These are phyloP conservation scores for Desmophyllum pertusum DNA, from an alignment of 92 coral and sea anemone species.

Conservation along the genomic window DNA sequence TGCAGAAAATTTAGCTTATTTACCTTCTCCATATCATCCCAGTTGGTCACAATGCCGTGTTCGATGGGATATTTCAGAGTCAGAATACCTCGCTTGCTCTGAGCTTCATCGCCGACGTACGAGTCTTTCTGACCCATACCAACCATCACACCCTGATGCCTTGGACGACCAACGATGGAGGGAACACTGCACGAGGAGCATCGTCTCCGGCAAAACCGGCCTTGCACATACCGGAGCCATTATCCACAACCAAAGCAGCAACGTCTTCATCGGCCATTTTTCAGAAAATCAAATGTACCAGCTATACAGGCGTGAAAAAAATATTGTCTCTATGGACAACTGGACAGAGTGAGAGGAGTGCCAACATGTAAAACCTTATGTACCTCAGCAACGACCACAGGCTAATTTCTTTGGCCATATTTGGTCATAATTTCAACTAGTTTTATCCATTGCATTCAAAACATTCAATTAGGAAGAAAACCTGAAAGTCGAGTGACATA, in stretches of 20 bases:
- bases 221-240: conserved; percentile 86
- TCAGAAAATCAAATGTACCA: neutral
- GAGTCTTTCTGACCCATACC: conserved; percentile 88
- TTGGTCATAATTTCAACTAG: conserved; percentile 39
- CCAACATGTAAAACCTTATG: neutral
- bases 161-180: conserved; percentile 80
- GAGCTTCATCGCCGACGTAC: conserved; percentile 84
- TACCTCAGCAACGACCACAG: neutral
- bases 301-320: neutral
- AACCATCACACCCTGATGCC: conserved; percentile 86
- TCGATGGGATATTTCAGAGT: conserved; percentile 84
- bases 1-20: neutral
- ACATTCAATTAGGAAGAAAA: conserved; percentile 23
- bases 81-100: conserved; percentile 82
- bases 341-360: conserved; percentile 4
- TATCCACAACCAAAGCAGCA: conserved; percentile 79
- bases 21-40: conserved; percentile 91
- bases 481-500: conserved; percentile 17
- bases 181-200: conserved; percentile 86
- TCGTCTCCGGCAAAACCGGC: conserved; percentile 89
- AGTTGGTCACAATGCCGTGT: conserved; percentile 86
- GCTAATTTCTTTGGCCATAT: conserved; percentile 32
- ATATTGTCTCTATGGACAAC: conserved; percentile 9
- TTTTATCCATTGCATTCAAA: conserved; percentile 11
- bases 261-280: conserved; percentile 82